These are phyloP conservation scores for Endomychus coccineus DNA, from an alignment of 2,888 invertebrate species.

Conservation along the genomic window DNA sequence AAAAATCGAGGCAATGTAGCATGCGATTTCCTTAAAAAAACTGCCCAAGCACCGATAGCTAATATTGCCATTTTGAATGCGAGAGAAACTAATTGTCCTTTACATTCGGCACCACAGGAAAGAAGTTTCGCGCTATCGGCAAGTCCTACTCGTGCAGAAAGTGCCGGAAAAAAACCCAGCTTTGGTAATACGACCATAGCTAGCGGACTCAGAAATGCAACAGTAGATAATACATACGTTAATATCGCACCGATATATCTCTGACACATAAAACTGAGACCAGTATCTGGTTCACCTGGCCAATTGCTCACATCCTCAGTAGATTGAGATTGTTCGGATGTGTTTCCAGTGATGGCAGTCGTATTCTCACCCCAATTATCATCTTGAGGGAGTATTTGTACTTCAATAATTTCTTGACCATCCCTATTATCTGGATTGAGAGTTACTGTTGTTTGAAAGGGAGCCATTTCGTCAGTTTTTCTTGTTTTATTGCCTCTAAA, in stretches of 20 bases:
- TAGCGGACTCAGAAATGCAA: slow-evolving; percentile 85
- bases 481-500: slow-evolving; percentile 57
- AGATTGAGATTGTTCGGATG: slow-evolving; percentile 91
- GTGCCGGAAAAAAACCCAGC: slow-evolving; percentile 74
- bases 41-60: slow-evolving; percentile 85
- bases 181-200: slow-evolving; percentile 93
- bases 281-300: slow-evolving; percentile 66
- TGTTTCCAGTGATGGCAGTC: slow-evolving; percentile 93
- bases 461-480: slow-evolving; percentile 68
- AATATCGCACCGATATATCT: slow-evolving; percentile 77
- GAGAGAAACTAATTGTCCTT: slow-evolving; percentile 84
- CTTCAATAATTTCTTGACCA: slow-evolving; percentile 89
- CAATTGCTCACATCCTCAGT: slow-evolving; percentile 85
- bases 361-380: slow-evolving; percentile 99
- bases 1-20: slow-evolving; percentile 89
- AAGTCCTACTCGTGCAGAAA: slow-evolving; percentile 59
- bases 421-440: slow-evolving; percentile 71
- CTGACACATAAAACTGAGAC: slow-evolving; percentile 66
- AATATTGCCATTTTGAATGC: slow-evolving; percentile 86
- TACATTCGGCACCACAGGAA: slow-evolving; percentile 89
- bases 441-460: slow-evolving; percentile 80
- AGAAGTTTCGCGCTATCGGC: slow-evolving; percentile 64
- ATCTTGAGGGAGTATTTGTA: slow-evolving; percentile 92
- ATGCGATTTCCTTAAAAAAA: slow-evolving; percentile 77
- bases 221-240: slow-evolving; percentile 68